Percentiles rank a stretch among this genome's conserved stretches.
Conservation (phyloP, 2,888 invertebrate species). For the Molorchus minor region DNA sequence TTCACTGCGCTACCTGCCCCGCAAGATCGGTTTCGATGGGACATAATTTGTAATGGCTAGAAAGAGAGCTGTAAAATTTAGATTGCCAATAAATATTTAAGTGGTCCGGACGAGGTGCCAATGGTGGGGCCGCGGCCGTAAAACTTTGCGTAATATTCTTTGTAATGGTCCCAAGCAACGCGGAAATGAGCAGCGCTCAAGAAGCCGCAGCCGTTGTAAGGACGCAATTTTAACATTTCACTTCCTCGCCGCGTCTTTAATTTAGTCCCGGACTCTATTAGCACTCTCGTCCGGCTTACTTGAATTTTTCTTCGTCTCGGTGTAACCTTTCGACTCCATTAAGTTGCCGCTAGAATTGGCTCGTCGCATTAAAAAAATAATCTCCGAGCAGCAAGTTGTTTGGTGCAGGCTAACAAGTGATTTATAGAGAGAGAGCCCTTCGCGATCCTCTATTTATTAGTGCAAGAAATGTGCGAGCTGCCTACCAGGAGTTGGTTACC, state of each 20-base stretch:
- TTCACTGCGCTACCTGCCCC: too few relatives aligned
- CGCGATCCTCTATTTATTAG: conserved; percentile 7
- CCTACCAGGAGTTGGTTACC: not conserved
- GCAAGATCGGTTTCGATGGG: not conserved
- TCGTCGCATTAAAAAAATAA: conserved; percentile 10
- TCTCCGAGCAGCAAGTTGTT: not conserved
- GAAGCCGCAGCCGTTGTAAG: too few relatives aligned
- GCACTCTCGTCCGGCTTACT: not conserved
- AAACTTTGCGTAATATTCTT: too few relatives aligned
- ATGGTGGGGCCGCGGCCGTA: not conserved
- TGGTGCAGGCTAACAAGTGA: not conserved
- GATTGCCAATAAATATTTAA: conserved; percentile 14
- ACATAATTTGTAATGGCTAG: conserved; percentile 4
- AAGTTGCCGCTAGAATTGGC: conserved; percentile 6
- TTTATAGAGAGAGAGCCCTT: conserved; percentile 6
- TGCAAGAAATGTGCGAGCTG: conserved; percentile 2
- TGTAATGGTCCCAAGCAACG: too few relatives aligned
- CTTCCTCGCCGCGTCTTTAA: too few relatives aligned
- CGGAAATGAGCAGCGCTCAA: too few relatives aligned
- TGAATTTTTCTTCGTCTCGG: not conserved
- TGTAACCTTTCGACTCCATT: conserved; percentile 12
- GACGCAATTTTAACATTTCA: too few relatives aligned
- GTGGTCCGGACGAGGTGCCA: conserved; percentile 4
- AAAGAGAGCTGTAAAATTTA: not conserved
- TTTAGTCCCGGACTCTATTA: too few relatives aligned